phyloP scores from a whole-genome alignment of 2,797 vertebrate species.

The Fringilla coelebs region DNA sequence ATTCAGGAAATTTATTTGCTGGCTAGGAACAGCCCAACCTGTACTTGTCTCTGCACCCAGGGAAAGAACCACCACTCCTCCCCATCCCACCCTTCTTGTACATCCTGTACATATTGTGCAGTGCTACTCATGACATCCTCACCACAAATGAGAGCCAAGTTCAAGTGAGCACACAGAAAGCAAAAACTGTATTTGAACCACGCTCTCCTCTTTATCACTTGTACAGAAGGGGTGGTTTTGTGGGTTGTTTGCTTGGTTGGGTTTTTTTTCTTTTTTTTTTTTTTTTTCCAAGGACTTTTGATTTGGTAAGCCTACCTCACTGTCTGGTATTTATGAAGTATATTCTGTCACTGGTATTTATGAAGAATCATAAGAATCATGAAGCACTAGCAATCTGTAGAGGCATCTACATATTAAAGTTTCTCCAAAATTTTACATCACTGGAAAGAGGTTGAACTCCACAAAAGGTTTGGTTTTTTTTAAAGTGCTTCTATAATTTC shows the following conservation, averaged over 20 bases:
- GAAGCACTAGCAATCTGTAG: not conserved
- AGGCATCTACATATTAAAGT: not conserved
- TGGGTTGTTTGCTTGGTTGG: not conserved
- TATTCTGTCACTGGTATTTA: not conserved
- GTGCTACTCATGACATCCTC: not conserved
- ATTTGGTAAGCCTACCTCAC: not conserved
- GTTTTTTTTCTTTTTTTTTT: not conserved
- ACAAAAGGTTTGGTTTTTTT: not conserved
- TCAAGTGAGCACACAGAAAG: not conserved
- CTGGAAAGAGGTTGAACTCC: not conserved
- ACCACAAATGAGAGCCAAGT: not conserved
- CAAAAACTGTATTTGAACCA: not conserved
- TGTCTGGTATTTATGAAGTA: not conserved
- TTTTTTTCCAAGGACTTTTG: not conserved
- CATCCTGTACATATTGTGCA: not conserved
- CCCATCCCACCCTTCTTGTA: accelerated
- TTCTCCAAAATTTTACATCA: not conserved
- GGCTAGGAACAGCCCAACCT: not conserved
- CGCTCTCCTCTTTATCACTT: accelerated
- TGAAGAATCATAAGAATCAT: not conserved
- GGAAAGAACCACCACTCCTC: not conserved
- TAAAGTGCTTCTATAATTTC: not conserved
- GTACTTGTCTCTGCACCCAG: not conserved
- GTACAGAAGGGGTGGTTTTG: not conserved
- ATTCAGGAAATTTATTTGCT: not conserved